phyloP scores from a whole-genome alignment of 2,888 invertebrate species.

The Conus canariensis region DNA sequence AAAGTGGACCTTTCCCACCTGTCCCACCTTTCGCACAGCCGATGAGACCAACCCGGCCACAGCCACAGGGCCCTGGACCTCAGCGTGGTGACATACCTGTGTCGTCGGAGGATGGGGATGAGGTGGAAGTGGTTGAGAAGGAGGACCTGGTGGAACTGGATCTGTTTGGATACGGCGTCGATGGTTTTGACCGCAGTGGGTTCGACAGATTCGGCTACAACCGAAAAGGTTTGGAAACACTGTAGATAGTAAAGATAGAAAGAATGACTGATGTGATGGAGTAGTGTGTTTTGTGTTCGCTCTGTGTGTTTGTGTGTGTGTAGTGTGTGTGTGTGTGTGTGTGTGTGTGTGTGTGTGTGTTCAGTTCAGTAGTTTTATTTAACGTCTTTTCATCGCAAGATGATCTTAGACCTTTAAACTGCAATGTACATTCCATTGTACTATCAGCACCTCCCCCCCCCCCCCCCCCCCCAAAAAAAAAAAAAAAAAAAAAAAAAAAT shows the following conservation, averaged over 20 bases:
- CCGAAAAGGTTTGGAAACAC: slow-evolving; percentile 56
- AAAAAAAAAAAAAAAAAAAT: too few relatives aligned
- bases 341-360: slow-evolving; percentile 5
- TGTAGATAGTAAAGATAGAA: slow-evolving; percentile 17
- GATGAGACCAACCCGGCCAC: neutral
- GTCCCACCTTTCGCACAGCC: slow-evolving; percentile 6
- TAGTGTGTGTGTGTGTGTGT: neutral
- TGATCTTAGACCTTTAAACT: too few relatives aligned
- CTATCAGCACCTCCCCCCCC: too few relatives aligned
- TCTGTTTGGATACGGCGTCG: slow-evolving; percentile 66
- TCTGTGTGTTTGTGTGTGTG: neutral
- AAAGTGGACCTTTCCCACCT: neutral
- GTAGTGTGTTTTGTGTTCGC: neutral
- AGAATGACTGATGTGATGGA: neutral
- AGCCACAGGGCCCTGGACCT: neutral
- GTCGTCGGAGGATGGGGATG: slow-evolving; percentile 37
- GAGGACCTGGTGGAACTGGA: slow-evolving; percentile 55
- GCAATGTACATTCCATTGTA: too few relatives aligned
- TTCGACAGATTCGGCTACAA: slow-evolving; percentile 68
- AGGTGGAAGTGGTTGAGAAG: slow-evolving; percentile 53
- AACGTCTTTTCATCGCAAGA: too few relatives aligned
- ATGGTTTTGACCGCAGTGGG: slow-evolving; percentile 68
- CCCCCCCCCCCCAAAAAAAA: too few relatives aligned
- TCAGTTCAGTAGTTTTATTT: too few relatives aligned
- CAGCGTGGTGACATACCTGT: slow-evolving; percentile 60